Base-by-base conservation (phyloP, 1,140 invertebrate genomes). In the Heliconius eleuchia region DNA sequence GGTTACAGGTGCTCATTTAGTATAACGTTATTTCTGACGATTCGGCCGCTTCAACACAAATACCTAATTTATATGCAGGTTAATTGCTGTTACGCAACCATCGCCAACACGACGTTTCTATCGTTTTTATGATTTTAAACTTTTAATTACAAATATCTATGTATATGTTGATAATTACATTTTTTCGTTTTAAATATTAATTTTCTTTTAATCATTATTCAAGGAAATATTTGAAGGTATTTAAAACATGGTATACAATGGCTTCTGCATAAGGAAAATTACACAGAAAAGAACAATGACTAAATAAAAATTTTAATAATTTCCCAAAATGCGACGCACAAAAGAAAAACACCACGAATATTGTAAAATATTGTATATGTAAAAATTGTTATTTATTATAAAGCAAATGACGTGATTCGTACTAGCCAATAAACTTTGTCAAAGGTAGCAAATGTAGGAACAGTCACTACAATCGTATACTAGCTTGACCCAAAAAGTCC, bases 401-500 rank as follows among this genome's bases (percentile, higher is more conserved):
- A 9, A 57, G 19, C 23, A 66, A 66, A 60, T 60, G 23, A 60
- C 57, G 7, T 60, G 55, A 60, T 27, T 60, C 18, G 19, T 16
- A 55, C 52, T 55, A 55, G 19, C 52, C 52, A n/a, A 57, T 23
- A 3, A 34, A 7, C 55, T 0, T 23, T 60, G 3, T 13, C 7
- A 60, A 60, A 60, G 55, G 60, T 27, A 66, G 11, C 23, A 66
- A 66, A 66, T 30, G 27, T 6, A 30, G 60, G 27, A 66, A 66
- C 27, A 66, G 60, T 16, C 23, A 11, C 55, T 13, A 30, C 60
- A 30, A 16, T 30, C 57, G 23, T 66, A 66, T 46, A 74, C 73
- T 74, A 46, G 78, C 73, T 55, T 81, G 80, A 80, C 74, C 77
- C 73, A 82, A 73, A 80, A 78, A 80, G 50, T 78, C 78, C 81